phyloP scores from a whole-genome alignment of 2,888 invertebrate species.

The Nephrocerus scutellatus region DNA sequence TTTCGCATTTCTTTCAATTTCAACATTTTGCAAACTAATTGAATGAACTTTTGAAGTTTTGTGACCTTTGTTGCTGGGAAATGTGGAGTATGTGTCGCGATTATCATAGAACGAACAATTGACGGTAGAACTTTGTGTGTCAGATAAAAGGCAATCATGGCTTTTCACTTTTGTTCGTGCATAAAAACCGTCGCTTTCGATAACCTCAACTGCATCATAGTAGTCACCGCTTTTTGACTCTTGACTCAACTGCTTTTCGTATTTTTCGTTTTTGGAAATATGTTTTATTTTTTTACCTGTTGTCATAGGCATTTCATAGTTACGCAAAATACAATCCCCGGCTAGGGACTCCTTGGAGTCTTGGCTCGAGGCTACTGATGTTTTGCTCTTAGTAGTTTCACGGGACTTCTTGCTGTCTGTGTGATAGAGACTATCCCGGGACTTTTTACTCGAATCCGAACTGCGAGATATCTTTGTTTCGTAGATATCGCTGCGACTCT shows the following conservation, averaged over 20 bases:
- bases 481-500: slow-evolving; percentile 63
- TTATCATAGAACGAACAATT: slow-evolving; percentile 52
- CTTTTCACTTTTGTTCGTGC: slow-evolving; percentile 51
- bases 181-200: slow-evolving; percentile 32
- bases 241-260: slow-evolving; percentile 60
- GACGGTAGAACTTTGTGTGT: slow-evolving; percentile 44
- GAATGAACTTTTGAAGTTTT: slow-evolving; percentile 60
- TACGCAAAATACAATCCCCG: slow-evolving; percentile 46
- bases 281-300: slow-evolving; percentile 46
- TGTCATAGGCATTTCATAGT: slow-evolving; percentile 49
- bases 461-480: slow-evolving; percentile 61
- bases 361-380: slow-evolving; percentile 55
- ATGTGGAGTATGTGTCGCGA: slow-evolving; percentile 57
- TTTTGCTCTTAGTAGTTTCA: slow-evolving; percentile 58
- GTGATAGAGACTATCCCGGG: slow-evolving; percentile 58
- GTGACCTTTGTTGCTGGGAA: slow-evolving; percentile 53
- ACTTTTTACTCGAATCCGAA: slow-evolving; percentile 60
- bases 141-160: slow-evolving; percentile 56
- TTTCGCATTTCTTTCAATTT: slow-evolving; percentile 56
- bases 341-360: slow-evolving; percentile 60
- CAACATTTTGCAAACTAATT: slow-evolving; percentile 64
- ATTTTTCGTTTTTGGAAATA: slow-evolving; percentile 39
- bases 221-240: slow-evolving; percentile 67
- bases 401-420: slow-evolving; percentile 61
- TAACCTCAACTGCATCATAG: slow-evolving; percentile 55